Evolutionary conservation across 1,140 invertebrate species (phyloP), one percentile per base, ranked within the genome.

Genomic region (Batillaria attramentaria): DNA sequence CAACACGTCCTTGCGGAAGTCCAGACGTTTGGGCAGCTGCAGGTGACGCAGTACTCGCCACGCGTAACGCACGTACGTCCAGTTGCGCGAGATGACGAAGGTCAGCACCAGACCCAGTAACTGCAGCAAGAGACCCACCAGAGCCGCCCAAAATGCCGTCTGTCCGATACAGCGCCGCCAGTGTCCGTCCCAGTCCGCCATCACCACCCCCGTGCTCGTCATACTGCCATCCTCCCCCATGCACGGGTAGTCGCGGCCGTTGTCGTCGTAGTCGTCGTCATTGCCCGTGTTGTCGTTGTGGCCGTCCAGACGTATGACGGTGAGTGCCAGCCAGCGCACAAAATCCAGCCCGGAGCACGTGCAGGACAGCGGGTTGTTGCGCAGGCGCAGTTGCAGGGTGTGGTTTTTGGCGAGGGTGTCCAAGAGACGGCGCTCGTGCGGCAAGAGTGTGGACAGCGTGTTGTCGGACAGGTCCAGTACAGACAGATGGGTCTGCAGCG

Each of bases 201-300:
- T 46, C 68, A 70, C 68, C 2, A 6, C 10, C 42, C 39, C 18
- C 68, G 68, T 70, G 68, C 68, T 70, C 3, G 41, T 28, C 68
- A 70, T 33, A 10, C 68, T 46, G 41, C 68, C 68, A 42, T 70
- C 68, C 28, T 70, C 68, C 68, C n/a, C 13, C 3, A 46, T 42
- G 20, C 68, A 70, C 6, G 41, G 68, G 68, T 70, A 70, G 68
- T 70, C 68, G 20, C 68, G 68, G 10, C 68, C 68, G 68, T 70
- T 70, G 68, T 70, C 68, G 68, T 70, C 68, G 68, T 70, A 70
- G 68, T 70, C 68, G 41, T 70, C 68, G 28, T 70, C 68, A 42
- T 42, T 46, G 41, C 41, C 68, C 6, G 28, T 33, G 50, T 73
- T 57, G 46, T 37, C 5, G 72, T 57, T 39, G 46, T 73, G 43